Evolutionary conservation across 2,797 vertebrate genomes (phyloP), one percentile per base, ranked within the genome.

Genomic region (Notamacropus eugenii): DNA sequence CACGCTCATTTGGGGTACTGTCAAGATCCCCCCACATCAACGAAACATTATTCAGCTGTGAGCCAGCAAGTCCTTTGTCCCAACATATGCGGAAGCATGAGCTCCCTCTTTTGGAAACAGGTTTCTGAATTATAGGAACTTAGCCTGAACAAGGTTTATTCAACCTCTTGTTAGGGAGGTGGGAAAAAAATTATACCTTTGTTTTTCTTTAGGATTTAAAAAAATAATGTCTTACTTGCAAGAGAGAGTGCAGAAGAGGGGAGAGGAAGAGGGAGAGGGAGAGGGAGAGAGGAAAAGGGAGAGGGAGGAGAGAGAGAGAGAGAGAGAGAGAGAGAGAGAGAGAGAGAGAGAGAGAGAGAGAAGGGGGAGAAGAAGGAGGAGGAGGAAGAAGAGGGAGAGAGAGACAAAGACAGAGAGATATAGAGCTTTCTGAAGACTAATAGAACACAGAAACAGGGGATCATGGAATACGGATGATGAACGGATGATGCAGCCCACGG

Each of bases 31-130:
- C 67, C 67, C 67, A 40, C 8, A 40, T 22, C 19, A 22, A 22
- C 6, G 19, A 74, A n/a, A 40, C n/a, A 2, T 74, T 5, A 40
- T 40, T n/a, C 8, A 1, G n/a, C 6, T 3, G 19, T 5, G 34
- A 67, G 14, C 14, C 1, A 67, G 62, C n/a, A 40, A 74, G 34
- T 74, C 67, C n/a, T 74, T 74, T 74, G 67, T 74, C 67, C 67
- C 19, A 19, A 5, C n/a, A 5, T 22, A 19, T 74, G 67, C 3
- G 67, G 67, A 74, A 40, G n/a, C n/a, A 19, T 74, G 67, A 74
- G 67, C 67, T 74, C 67, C 67, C 67, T 87, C 91, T 94, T 92
- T 92, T 91, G 92, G 93, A 55, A 96, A 74, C 24, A 56, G 9
- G 54, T 16, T 94, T 92, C 67, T 90, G 57, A 92, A 91, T 31